Conservation (phyloP, 2,888 invertebrate genomes). For the Leptothorax acervorum region DNA sequence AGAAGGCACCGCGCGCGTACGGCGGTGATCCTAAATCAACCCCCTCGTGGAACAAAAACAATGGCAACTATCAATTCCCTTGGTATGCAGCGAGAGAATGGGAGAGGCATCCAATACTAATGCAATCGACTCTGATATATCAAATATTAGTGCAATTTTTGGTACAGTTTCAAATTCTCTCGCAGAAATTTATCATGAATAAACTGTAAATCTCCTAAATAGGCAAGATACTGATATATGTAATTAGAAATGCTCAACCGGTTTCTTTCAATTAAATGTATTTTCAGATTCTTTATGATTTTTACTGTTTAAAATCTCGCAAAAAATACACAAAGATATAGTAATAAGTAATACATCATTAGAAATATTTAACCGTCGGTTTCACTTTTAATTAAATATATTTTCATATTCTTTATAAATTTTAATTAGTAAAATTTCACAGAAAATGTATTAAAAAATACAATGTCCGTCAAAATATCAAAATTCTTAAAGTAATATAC, state of each 20-base stretch:
- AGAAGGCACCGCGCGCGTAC: neutral
- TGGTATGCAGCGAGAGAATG: too few species aligned
- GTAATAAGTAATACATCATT: too few species aligned
- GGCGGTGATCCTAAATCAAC: conserved; percentile 45
- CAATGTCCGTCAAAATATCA: neutral
- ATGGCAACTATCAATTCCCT: conserved; percentile 40
- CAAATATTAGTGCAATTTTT: neutral
- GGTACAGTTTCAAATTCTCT: neutral
- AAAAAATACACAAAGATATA: too few species aligned
- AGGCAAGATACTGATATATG: neutral
- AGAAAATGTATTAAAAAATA: neutral
- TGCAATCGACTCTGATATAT: neutral
- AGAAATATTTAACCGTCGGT: too few species aligned
- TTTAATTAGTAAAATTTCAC: neutral
- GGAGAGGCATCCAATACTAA: neutral
- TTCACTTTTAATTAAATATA: neutral
- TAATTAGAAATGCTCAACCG: neutral
- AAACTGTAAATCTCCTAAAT: conserved; percentile 3
- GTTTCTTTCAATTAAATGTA: neutral
- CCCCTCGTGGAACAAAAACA: conserved; percentile 35
- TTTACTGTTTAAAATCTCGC: neutral
- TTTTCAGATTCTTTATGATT: neutral
- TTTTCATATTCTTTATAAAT: neutral
- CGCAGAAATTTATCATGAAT: neutral
- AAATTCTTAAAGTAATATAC: neutral